Percentiles rank a stretch among this genome's conserved stretches.
Conservation (phyloP, 2,113 vertebrate species). For the Bujurquina vittata region DNA sequence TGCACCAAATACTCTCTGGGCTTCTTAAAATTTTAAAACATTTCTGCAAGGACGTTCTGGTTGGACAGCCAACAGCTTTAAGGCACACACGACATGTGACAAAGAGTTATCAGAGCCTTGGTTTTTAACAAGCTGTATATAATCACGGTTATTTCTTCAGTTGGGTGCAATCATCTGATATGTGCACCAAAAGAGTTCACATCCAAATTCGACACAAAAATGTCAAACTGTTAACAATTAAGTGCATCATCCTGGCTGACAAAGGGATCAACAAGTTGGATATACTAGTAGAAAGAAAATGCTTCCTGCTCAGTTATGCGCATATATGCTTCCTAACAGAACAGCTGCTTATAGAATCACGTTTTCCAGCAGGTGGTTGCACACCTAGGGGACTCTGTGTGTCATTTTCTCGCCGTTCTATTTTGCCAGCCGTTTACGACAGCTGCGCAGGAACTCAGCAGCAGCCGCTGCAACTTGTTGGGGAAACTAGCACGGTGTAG, state of each 20-base stretch:
- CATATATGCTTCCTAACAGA: conserved; percentile 33
- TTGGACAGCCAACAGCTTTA: neutral
- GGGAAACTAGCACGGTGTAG: conserved; percentile 26
- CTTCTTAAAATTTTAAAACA: neutral
- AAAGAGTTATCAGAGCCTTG: too few species aligned
- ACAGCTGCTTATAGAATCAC: conserved; percentile 67
- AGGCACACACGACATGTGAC: too few species aligned
- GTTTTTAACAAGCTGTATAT: neutral
- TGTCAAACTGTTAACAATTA: too few species aligned
- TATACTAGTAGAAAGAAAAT: neutral
- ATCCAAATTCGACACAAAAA: neutral
- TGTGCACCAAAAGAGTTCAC: neutral
- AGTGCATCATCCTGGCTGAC: neutral
- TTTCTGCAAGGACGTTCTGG: neutral
- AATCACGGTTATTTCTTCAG: neutral
- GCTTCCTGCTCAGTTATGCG: conserved; percentile 13
- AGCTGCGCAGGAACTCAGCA: conserved; percentile 60
- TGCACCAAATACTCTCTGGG: neutral
- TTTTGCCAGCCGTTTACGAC: conserved; percentile 63
- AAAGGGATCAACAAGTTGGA: neutral
- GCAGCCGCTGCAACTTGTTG: conserved; percentile 42
- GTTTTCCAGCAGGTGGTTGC: conserved; percentile 71
- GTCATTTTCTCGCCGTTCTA: conserved; percentile 52
- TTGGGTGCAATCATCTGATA: neutral
- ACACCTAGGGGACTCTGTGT: conserved; percentile 60